Conservation (phyloP, 2,113 vertebrate genomes). For the Gallinago media region DNA sequence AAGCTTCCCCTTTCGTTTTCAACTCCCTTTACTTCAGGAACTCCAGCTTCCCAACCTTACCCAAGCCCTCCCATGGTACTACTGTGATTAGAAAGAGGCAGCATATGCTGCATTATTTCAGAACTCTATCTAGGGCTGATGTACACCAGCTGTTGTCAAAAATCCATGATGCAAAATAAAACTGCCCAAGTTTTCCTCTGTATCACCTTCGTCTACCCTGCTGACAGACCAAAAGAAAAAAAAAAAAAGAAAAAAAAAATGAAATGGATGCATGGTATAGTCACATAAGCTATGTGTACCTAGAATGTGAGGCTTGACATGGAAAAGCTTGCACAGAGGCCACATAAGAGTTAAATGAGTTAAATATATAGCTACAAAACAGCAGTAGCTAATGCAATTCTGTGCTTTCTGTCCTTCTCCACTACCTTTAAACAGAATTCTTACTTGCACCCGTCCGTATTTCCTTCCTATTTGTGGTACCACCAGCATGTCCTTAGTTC, state of each 20-base stretch:
- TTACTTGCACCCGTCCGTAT: neutral
- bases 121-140: neutral
- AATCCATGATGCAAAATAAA: neutral
- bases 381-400: neutral
- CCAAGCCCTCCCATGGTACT: fast-evolving
- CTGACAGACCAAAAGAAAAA: neutral
- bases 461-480: neutral
- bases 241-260: neutral
- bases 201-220: neutral
- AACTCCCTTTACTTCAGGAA: neutral
- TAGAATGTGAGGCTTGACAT: neutral
- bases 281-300: neutral
- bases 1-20: neutral
- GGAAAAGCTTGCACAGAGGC: neutral
- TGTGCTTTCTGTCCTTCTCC: neutral
- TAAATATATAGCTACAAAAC: neutral
- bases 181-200: neutral
- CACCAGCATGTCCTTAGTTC: neutral
- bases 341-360: neutral
- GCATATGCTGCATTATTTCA: neutral
- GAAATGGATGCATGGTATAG: neutral
- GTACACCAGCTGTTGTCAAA: neutral
- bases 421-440: neutral
- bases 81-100: neutral
- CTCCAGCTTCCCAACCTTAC: neutral